These are phyloP conservation scores for Eilema caniola DNA, from an alignment of 2,888 invertebrate species.

Conservation along the genomic window DNA sequence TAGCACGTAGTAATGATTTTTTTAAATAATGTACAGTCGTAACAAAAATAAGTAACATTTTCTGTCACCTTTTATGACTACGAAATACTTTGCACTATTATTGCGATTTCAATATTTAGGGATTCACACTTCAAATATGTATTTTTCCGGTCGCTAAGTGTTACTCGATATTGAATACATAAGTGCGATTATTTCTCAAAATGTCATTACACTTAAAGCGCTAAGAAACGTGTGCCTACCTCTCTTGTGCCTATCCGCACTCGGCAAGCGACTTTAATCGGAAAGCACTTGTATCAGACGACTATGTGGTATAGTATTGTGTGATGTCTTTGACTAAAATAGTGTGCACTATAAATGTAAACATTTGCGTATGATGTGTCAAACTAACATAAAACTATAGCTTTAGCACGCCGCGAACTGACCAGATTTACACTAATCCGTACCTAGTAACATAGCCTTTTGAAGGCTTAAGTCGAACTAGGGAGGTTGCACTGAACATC, in stretches of 20 bases:
- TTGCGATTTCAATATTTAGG: neutral
- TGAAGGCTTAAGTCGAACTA: neutral
- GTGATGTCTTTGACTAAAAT: constrained; percentile 21
- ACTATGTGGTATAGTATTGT: constrained; percentile 8
- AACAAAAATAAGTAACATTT: neutral
- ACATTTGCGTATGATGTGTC: constrained; percentile 15
- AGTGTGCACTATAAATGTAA: constrained; percentile 22
- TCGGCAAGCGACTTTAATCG: constrained; percentile 37
- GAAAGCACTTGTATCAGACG: constrained; percentile 37
- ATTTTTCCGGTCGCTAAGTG: neutral
- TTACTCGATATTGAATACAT: constrained; percentile 6
- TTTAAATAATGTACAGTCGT: neutral
- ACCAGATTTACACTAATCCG: neutral
- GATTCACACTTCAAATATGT: neutral
- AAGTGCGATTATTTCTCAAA: constrained; percentile 37
- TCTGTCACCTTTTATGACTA: neutral
- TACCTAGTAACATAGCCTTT: neutral
- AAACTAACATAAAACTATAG: neutral
- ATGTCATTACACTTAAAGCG: constrained; percentile 25
- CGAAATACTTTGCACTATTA: neutral
- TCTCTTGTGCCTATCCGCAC: constrained; percentile 40
- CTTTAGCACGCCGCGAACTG: neutral
- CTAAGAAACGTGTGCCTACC: constrained; percentile 41
- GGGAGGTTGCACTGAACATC: neutral
- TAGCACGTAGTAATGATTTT: neutral